Conservation (phyloP, 2,888 invertebrate species). For the Anoplius nigerrimus region DNA sequence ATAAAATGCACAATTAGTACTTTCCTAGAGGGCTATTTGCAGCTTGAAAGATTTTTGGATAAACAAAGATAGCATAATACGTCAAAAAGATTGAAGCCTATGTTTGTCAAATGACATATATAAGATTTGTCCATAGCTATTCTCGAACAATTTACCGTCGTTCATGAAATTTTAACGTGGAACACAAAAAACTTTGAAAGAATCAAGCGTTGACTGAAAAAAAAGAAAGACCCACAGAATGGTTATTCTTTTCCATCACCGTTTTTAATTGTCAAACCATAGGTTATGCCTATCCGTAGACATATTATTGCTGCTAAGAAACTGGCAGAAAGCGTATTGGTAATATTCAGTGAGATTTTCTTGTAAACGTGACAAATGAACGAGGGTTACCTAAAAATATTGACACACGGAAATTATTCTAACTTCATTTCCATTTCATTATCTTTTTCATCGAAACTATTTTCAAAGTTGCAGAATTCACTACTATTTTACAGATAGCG, state of each 20-base stretch:
- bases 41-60: too few species aligned
- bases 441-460: background rate
- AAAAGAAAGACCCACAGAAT: conserved; percentile 14
- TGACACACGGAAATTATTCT: conserved; percentile 26
- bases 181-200: too few species aligned
- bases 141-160: too few species aligned
- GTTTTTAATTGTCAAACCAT: conserved; percentile 13
- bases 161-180: too few species aligned
- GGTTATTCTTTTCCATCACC: conserved; percentile 5
- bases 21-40: too few species aligned
- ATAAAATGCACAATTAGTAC: too few species aligned
- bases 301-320: background rate
- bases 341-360: conserved; percentile 3
- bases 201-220: background rate
- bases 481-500: too few species aligned
- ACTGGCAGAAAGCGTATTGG: background rate
- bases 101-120: too few species aligned
- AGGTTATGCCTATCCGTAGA: conserved; percentile 19
- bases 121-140: too few species aligned
- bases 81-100: too few species aligned
- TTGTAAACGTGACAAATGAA: conserved; percentile 11
- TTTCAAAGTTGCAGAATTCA: too few species aligned
- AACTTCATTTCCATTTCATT: background rate
- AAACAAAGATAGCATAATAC: too few species aligned
- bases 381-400: conserved; percentile 42